A percentile compares a stretch with the other conserved stretches of the same genome.
Evolutionary conservation across 2,113 vertebrate species (phyloP).

Genomic region (Lota lota): DNA sequence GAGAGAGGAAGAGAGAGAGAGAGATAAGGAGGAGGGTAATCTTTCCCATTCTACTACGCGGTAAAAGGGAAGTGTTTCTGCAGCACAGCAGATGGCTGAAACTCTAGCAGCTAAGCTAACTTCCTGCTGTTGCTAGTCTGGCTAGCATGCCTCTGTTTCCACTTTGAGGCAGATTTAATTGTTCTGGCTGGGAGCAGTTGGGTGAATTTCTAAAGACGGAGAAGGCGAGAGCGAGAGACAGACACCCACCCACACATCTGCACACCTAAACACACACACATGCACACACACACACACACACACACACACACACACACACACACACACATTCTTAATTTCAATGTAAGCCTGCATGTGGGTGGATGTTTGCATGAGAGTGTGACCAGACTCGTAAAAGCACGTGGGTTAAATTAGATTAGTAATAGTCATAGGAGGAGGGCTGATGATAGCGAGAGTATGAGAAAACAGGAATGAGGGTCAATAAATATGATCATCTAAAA

Average conservation of each 20-base stretch:
- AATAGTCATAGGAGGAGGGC: constrained; percentile 31
- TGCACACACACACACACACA: too few species aligned
- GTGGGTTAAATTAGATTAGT: constrained; percentile 59
- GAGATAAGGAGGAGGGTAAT: too few species aligned
- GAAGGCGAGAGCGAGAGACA: constrained; percentile 23
- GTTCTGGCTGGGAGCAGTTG: constrained; percentile 55
- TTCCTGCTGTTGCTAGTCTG: constrained; percentile 13
- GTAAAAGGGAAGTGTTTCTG: constrained; percentile 13
- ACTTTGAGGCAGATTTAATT: constrained; percentile 63
- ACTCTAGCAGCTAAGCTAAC: constrained; percentile 9
- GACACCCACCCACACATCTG: background rate
- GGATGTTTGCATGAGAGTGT: constrained; percentile 24
- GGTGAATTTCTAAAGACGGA: constrained; percentile 43
- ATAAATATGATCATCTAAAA: too few species aligned
- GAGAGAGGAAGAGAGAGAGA: too few species aligned
- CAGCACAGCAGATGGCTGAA: constrained; percentile 20
- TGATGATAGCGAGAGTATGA: background rate
- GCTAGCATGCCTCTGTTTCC: constrained; percentile 37
- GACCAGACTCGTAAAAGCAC: constrained; percentile 47
- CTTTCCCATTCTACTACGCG: background rate
- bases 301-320: too few species aligned
- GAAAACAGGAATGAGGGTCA: background rate
- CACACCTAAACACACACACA: too few species aligned
- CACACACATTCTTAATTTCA: constrained; percentile 13
- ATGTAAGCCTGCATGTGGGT: constrained; percentile 16